Percentiles rank a stretch among this genome's conserved stretches.
Conservation (phyloP, 2,888 invertebrate species). For the Orthosia gothica region DNA sequence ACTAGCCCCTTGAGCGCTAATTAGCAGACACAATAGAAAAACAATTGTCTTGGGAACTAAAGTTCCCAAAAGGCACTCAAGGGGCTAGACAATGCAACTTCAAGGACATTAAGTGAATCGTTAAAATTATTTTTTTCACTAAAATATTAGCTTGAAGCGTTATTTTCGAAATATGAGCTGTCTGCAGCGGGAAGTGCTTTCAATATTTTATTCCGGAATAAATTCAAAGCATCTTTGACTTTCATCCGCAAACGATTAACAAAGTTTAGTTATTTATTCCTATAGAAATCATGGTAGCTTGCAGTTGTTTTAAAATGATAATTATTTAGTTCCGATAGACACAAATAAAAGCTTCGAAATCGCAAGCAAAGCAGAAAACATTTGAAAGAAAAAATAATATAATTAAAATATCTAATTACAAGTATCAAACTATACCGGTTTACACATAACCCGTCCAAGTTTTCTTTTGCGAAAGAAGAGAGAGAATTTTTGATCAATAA, state of each 20-base stretch:
- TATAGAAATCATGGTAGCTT: not conserved
- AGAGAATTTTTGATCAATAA: conserved; percentile 94
- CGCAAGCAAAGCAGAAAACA: not conserved
- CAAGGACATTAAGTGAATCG: not conserved
- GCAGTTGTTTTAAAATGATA: not conserved
- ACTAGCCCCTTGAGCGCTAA: no score
- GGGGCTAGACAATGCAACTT: no score
- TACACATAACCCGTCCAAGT: conserved; percentile 92
- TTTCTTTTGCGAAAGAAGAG: conserved; percentile 92
- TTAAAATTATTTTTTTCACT: not conserved
- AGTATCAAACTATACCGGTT: conserved; percentile 87
- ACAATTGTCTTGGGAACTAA: no score
- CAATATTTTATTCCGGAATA: no score
- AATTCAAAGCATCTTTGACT: no score
- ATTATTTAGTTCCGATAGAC: not conserved
- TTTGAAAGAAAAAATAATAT: conserved; percentile 56
- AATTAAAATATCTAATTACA: conserved; percentile 87
- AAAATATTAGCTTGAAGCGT: not conserved
- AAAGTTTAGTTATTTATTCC: not conserved
- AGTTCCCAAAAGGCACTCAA: no score
- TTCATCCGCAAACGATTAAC: not conserved
- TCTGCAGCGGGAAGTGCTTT: no score
- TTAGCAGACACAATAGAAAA: no score
- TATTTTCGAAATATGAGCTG: not conserved
- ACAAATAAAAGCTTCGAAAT: not conserved